phyloP scores from a whole-genome alignment of 2,797 vertebrate species.

The Allobates femoralis region DNA sequence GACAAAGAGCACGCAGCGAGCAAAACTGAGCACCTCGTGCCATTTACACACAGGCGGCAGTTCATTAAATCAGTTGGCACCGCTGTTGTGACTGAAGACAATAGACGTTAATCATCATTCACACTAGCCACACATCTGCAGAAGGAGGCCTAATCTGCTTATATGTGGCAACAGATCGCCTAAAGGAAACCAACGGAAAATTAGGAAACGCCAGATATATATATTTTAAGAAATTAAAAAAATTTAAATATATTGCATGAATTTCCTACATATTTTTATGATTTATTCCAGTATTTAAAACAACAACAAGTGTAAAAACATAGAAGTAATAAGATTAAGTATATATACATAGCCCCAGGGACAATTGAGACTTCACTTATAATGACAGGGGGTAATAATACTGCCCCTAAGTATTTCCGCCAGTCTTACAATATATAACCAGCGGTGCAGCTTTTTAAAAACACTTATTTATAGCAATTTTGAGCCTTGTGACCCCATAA shows the following conservation, averaged over 20 bases:
- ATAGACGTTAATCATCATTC: slow-evolving; percentile 21
- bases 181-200: too few species aligned
- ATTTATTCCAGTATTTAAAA: too few species aligned
- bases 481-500: too few species aligned
- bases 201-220: too few species aligned
- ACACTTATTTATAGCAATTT: too few species aligned
- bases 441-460: too few species aligned
- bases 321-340: too few species aligned
- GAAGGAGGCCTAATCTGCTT: not conserved
- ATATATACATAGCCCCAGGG: not conserved
- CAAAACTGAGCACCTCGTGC: slow-evolving; percentile 22
- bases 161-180: not conserved
- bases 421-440: not conserved
- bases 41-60: slow-evolving; percentile 14
- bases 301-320: too few species aligned
- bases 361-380: not conserved
- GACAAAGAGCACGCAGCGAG: slow-evolving; percentile 43
- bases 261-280: too few species aligned
- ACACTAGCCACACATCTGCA: slow-evolving; percentile 11
- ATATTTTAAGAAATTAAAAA: too few species aligned
- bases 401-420: not conserved
- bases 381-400: not conserved
- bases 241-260: too few species aligned
- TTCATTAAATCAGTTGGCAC: slow-evolving; percentile 33
- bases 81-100: slow-evolving; percentile 19